These are phyloP conservation scores for Artemia sinica DNA, from an alignment of 2,888 invertebrate genomes.

Conservation along the genomic window DNA sequence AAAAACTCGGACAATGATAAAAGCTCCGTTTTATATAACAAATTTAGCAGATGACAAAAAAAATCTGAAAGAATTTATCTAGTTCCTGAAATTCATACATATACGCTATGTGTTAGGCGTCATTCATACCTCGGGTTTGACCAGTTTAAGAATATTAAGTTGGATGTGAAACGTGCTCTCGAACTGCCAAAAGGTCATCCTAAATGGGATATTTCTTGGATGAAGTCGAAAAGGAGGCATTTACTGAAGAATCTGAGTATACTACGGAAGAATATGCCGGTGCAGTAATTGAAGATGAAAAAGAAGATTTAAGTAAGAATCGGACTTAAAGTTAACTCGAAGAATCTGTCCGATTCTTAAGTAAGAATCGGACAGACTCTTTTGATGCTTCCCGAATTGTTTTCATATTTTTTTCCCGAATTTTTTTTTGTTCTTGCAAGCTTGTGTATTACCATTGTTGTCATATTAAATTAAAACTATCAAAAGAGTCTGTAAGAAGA, in stretches of 20 bases:
- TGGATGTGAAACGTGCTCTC: conserved; percentile 91
- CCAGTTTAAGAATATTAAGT: conserved; percentile 77
- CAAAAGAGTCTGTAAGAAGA: too few species aligned
- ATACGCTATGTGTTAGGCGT: conserved; percentile 77
- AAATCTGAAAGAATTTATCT: conserved; percentile 79
- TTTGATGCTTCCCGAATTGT: too few species aligned
- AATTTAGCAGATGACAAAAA: conserved; percentile 75
- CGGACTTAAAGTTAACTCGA: too few species aligned
- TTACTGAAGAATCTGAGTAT: conserved; percentile 44
- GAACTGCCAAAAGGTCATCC: conserved; percentile 78
- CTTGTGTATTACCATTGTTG: too few species aligned
- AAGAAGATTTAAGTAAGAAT: background rate
- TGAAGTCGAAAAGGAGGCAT: conserved; percentile 54
- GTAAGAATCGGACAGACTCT: too few species aligned
- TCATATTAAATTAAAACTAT: too few species aligned
- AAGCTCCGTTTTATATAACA: conserved; percentile 82
- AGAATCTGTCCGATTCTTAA: too few species aligned
- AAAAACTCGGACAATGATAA: conserved; percentile 72
- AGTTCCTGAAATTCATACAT: conserved; percentile 79
- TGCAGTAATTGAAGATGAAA: conserved; percentile 33
- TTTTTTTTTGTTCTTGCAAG: too few species aligned
- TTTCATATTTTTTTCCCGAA: too few species aligned
- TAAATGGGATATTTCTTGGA: conserved; percentile 94
- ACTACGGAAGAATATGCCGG: conserved; percentile 50
- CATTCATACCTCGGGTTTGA: conserved; percentile 97